Evolutionary conservation across 2,888 invertebrate genomes (phyloP).

Genomic region (Folsomia candida): DNA sequence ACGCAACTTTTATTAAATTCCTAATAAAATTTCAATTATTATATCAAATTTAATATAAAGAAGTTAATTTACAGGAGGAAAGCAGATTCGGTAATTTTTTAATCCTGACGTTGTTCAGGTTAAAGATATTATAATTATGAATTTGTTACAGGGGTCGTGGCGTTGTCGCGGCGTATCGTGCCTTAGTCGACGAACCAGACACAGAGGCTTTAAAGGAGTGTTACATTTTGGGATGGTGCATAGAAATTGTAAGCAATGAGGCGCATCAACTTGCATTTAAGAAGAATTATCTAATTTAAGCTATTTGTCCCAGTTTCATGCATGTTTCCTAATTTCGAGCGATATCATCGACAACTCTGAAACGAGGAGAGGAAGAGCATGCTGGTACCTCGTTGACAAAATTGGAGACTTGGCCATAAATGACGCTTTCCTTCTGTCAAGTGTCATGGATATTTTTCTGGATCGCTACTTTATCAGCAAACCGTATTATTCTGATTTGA

Average conservation of each 20-base stretch:
- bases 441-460: constrained; percentile 56
- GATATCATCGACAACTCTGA: constrained; percentile 62
- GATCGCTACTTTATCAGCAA: constrained; percentile 54
- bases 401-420: constrained; percentile 55
- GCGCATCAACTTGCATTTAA: background rate
- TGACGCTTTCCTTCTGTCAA: constrained; percentile 58
- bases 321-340: constrained; percentile 60
- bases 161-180: constrained; percentile 44
- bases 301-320: constrained; percentile 57
- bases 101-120: no score
- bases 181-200: constrained; percentile 47
- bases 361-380: constrained; percentile 59
- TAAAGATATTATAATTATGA: no score
- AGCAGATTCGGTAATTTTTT: constrained; percentile 4
- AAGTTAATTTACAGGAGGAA: no score
- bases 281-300: no score
- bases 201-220: constrained; percentile 55
- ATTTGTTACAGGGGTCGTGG: constrained; percentile 41
- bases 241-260: constrained; percentile 37
- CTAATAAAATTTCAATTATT: no score
- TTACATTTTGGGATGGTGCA: constrained; percentile 55
- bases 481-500: constrained; percentile 55
- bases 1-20: no score
- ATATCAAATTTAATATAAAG: no score
- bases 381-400: constrained; percentile 57